Evolutionary conservation across 2,888 invertebrate genomes (phyloP), one percentile per base, ranked within the genome.

Genomic region (Agrotis segetum): DNA sequence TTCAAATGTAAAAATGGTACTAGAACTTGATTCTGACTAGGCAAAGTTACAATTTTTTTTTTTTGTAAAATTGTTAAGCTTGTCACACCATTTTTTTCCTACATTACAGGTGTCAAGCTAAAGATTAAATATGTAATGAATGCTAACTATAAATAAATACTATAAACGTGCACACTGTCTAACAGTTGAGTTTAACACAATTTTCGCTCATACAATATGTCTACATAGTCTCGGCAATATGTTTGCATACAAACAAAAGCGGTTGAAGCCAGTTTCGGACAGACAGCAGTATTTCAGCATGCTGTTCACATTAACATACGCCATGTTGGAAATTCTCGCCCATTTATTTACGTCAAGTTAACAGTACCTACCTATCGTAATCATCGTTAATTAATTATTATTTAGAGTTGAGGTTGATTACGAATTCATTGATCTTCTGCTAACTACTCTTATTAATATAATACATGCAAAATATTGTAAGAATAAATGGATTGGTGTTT

Each of bases 221-320:
- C 21, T 73, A 50, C 17, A 17, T 59, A 34, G 17, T 16, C 13
- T 29, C 14, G 44, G 50, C 16, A 44, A 52, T 63, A 56, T 64
- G 60, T 52, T 60, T 61, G 44, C 29, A 55, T 55, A 60, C 49
- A 56, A 52, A 81, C 59, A 81, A 59, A 63, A 64, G 53, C 40
- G 40, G 46, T 47, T 24, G 19, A 52, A 67, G 47, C 50, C 17
- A 29, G 17, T n/a, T 68, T 47, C 34, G 29, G 55, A 44, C 44
- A 56, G 46, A 5, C 34, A 55, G 58, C 58, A 50, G 21, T 60
- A 81, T 69, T 58, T 67, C 11, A 19, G 56, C 49, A 14, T 56
- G 24, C 16, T 52, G 21, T 29, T 34, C 1, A 29, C 53, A 56
- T 52, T 47, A 52, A 24, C 17, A 13, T 44, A 52, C 44, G 44